phyloP scores from a whole-genome alignment of 37 sponge, comb jelly and placozoan species.

The Spongia lamella region DNA sequence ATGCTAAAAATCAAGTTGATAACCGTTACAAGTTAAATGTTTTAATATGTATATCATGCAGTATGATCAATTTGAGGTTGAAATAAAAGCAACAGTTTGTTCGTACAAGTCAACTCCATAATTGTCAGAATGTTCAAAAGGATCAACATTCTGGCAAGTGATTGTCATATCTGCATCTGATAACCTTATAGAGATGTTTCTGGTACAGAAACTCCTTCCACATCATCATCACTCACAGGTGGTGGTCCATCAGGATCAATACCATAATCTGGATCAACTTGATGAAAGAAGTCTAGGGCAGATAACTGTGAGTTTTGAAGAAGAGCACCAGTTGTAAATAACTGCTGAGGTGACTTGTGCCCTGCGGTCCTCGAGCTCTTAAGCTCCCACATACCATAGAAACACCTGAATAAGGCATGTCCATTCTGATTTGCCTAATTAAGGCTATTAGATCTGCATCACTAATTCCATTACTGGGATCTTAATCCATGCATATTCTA shows the following conservation, averaged over 20 bases:
- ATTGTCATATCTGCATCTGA: neutral
- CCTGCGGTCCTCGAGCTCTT: constrained; percentile 27
- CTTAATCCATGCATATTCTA: constrained; percentile 3
- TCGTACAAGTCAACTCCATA: constrained; percentile 49
- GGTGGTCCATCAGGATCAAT: constrained; percentile 9
- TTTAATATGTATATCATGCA: too few species aligned
- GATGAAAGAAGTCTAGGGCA: too few species aligned
- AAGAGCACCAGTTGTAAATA: too few species aligned
- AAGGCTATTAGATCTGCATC: constrained; percentile 12
- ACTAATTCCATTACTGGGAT: neutral
- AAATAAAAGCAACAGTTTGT: constrained; percentile 11
- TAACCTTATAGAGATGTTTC: constrained; percentile 1
- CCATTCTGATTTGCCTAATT: neutral
- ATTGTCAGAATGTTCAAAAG: constrained; percentile 20
- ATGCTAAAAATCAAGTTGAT: too few species aligned
- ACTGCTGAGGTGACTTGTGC: constrained; percentile 18
- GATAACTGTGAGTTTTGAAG: too few species aligned
- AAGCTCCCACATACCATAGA: constrained; percentile 9
- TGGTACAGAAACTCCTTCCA: constrained; percentile 15
- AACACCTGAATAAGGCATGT: constrained; percentile 4
- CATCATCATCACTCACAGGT: neutral
- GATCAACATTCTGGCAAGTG: constrained; percentile 13
- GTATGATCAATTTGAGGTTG: too few species aligned
- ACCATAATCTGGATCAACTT: too few species aligned
- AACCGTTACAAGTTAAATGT: too few species aligned